phyloP scores from a whole-genome alignment of 2,797 vertebrate species.

The Mus caroli region DNA sequence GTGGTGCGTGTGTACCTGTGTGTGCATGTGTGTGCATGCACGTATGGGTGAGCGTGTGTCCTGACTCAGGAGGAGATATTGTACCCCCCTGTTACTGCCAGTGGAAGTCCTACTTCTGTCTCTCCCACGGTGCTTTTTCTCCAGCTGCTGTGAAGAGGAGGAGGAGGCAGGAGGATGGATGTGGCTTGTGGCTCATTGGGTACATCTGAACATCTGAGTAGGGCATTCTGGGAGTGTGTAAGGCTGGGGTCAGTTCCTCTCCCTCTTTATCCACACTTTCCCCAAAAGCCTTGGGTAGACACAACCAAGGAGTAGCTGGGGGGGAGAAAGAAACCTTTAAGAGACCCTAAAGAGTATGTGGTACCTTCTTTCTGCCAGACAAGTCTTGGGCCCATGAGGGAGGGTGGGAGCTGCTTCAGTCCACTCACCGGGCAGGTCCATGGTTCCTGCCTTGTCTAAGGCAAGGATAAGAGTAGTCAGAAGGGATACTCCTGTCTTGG shows the following conservation, averaged over 20 bases:
- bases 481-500: rapidly evolving
- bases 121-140: neutral
- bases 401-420: neutral
- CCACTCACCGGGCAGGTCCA: neutral
- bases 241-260: neutral
- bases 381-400: neutral
- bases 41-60: rapidly evolving
- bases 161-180: neutral
- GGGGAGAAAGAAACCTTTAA: too few relatives aligned
- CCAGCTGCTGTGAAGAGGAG: neutral
- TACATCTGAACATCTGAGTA: neutral
- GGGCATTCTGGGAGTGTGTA: neutral
- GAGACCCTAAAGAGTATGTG: too few relatives aligned
- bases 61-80: neutral
- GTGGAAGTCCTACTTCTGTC: neutral
- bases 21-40: neutral
- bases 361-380: neutral
- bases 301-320: neutral
- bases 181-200: rapidly evolving
- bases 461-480: too few relatives aligned
- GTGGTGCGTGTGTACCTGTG: neutral
- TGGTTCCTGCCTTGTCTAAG: neutral
- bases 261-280: rapidly evolving
- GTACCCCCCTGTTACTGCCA: rapidly evolving
- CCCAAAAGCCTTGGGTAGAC: neutral